Evolutionary conservation across 2,888 invertebrate species (phyloP).

Genomic region (Smittia sp.): DNA sequence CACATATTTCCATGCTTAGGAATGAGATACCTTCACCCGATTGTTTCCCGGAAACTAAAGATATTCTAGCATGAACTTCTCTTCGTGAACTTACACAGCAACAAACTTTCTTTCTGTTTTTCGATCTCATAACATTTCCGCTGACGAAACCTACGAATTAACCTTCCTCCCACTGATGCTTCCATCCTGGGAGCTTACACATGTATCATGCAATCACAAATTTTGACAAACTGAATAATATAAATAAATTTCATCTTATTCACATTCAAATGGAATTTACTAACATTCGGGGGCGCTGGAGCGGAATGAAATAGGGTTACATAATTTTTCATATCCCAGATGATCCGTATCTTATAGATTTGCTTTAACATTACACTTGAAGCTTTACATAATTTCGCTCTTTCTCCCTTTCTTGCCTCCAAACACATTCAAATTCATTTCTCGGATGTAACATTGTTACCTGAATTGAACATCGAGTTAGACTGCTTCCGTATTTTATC

Average conservation of each 20-base stretch:
- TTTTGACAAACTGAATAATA: neutral
- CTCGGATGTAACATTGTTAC: conserved; percentile 17
- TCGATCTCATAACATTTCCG: no score
- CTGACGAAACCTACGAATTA: no score
- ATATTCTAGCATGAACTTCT: no score
- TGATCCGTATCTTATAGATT: conserved; percentile 35
- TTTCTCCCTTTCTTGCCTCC: neutral
- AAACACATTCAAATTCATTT: conserved; percentile 34
- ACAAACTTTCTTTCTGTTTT: no score
- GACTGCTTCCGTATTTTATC: conserved; percentile 17
- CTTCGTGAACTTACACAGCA: no score
- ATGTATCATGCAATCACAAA: no score
- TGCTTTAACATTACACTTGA: conserved; percentile 23
- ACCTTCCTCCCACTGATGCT: no score
- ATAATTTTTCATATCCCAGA: conserved; percentile 40
- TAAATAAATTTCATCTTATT: conserved; percentile 21
- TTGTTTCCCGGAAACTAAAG: no score
- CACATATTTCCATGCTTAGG: no score
- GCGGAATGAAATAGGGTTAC: conserved; percentile 33
- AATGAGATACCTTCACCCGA: no score
- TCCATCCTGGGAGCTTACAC: no score
- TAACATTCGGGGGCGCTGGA: conserved; percentile 8
- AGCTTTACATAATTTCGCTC: conserved; percentile 30
- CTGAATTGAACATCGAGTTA: neutral
- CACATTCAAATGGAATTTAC: conserved; percentile 16